Evolutionary conservation across 1,140 invertebrate species (phyloP), one percentile per base, ranked within the genome.

Genomic region (Parapsyche elsis): DNA sequence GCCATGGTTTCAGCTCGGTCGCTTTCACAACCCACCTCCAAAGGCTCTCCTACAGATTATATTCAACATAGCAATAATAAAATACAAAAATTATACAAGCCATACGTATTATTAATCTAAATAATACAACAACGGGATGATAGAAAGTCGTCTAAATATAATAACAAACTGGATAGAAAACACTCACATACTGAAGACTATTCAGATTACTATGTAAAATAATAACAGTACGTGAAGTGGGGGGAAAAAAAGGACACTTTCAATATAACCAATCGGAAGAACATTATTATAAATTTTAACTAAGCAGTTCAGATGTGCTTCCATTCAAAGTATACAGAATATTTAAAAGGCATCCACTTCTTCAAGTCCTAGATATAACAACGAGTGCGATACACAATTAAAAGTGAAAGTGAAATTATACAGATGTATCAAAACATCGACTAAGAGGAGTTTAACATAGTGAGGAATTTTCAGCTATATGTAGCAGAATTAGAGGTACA

Each of bases 1-100:
- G 91, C 94, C 96, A 97, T 38, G 98, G 97, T 86, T 96, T 92
- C 78, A 96, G 94, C 84, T 95, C 94, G 79, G 95, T 95, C 84
- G 94, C 95, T 86, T 93, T 92, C 82, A 96, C 90, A 77, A 96
- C 88, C 81, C 94, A 93, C 86, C 94, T 92, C 85, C 97, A 90
- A 84, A 96, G 87, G 85, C 94, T 95, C 85, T 94, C 95, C 95
- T 97, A 92, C 83, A 24, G 64, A 67, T 26, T 24, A 12, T 12
- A 26, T 26, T 23, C 23, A 67, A 24, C 10, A 67, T 23, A 9
- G 24, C 5, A 61, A 61, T 61, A 16, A 38, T 38, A 38, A 38
- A 38, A 38, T 38, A 38, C 30, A 38, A 38, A n/a, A 38, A 38
- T 38, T 38, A 7, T 38, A 38, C 30, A 38, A 38, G 30, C 30